Base-by-base conservation (phyloP, 1,140 invertebrate genomes). In the Drosophila pectinifera region DNA sequence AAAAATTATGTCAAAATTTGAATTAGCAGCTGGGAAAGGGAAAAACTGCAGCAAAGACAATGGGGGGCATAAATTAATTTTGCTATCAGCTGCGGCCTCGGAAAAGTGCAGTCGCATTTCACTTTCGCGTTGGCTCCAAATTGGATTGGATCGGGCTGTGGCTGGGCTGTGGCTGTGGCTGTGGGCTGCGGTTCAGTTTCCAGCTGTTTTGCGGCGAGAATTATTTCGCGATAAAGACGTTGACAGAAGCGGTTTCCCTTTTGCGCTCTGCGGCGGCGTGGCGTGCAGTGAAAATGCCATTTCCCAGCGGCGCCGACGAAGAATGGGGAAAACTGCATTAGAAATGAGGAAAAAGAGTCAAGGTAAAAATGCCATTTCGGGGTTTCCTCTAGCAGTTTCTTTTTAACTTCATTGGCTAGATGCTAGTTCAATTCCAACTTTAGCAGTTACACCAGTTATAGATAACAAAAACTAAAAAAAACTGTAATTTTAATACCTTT, bases 1-100 rank as follows among this genome's bases (percentile, higher is more conserved):
- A 77, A 67, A 89, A 89, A 84, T 89, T 89, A 89, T 89, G 84
- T 89, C 84, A 89, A 89, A 89, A 89, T 89, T 78, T 89, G 73
- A 88, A 89, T 80, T 76, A 78, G 63, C 65, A 57, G 67, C 59
- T 89, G 83, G 51, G 72, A 80, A 74, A 38, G 59, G 56, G 46
- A 57, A 65, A 65, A 46, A 78, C 56, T 49, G 13, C 39, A 18
- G 41, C 28, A 42, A 55, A 88, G 56, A 88, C 84, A 89, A 88
- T 88, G 79, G 64, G 36, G 51, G 45, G 74, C 74, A 84, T 78
- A 88, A 86, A 85, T 85, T 67, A 85, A 82, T 75, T 81, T 78
- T 65, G 16, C 61, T 85, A 80, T 81, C 82, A 86, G 76, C 63
- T 62, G 56, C 43, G 31, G 56, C 46, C n/a, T 53, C 61, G 53